A percentile compares a stretch with the other conserved stretches of the same genome.
phyloP scores from a whole-genome alignment of 2,797 vertebrate genomes.

The Buceros bicornis region DNA sequence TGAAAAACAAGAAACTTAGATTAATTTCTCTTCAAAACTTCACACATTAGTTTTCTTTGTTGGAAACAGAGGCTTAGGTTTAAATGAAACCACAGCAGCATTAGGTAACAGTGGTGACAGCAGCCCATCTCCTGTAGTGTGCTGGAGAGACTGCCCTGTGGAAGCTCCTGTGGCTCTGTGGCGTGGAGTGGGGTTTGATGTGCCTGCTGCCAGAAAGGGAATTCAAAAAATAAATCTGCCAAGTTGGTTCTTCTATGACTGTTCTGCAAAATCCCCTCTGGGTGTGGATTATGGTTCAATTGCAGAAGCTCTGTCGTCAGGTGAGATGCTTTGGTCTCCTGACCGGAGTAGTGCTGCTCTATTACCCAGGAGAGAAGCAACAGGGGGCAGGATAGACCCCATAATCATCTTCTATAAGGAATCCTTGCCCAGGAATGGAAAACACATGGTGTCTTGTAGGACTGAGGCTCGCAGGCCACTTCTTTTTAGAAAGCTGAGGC shows the following conservation, averaged over 20 bases:
- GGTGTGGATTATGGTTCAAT: not conserved
- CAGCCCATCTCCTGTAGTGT: not conserved
- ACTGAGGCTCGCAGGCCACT: not conserved
- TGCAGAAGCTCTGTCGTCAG: not conserved
- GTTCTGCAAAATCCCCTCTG: not conserved
- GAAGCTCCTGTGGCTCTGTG: not conserved
- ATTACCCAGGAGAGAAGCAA: not conserved
- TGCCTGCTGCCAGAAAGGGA: not conserved
- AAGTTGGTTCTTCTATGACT: not conserved
- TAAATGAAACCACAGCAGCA: fast-evolving
- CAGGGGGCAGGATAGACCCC: not conserved
- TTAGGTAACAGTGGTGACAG: not conserved
- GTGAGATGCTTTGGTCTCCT: not conserved
- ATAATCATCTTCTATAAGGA: not conserved
- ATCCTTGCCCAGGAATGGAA: not conserved
- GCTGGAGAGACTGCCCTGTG: not conserved
- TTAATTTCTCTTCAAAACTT: not conserved
- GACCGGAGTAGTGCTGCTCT: not conserved
- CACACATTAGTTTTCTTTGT: not conserved
- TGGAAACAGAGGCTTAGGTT: not conserved
- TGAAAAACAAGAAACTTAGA: not conserved
- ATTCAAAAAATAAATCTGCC: not conserved
- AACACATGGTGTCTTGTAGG: not conserved
- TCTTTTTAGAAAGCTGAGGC: not conserved
- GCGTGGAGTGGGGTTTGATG: not conserved